Evolutionary conservation across 2,113 vertebrate species (phyloP).

Genomic region (Hippocampus mohnikei): DNA sequence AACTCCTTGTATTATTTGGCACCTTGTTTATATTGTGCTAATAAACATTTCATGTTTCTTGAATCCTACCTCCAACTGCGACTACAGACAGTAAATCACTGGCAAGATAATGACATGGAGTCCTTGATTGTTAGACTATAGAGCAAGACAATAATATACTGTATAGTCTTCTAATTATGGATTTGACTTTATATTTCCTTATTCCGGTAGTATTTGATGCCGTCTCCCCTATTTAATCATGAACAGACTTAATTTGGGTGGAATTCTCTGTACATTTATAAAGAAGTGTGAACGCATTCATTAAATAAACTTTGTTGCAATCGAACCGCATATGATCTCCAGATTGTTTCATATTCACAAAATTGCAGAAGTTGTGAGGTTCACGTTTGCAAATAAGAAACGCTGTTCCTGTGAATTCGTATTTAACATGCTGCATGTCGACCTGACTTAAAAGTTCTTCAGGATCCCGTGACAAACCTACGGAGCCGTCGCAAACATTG

Average conservation of each 20-base stretch:
- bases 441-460: too few species aligned
- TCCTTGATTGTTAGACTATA: neutral
- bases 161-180: neutral
- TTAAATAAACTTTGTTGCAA: constrained; percentile 65
- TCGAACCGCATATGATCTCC: constrained; percentile 9
- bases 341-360: neutral
- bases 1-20: constrained; percentile 28
- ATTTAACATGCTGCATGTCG: neutral
- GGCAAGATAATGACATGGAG: constrained; percentile 34
- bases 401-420: neutral
- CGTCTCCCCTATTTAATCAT: constrained; percentile 37
- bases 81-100: constrained; percentile 37
- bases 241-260: constrained; percentile 48
- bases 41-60: constrained; percentile 45
- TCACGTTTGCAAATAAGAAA: neutral
- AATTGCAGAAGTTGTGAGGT: neutral
- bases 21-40: constrained; percentile 33
- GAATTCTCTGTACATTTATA: constrained; percentile 72
- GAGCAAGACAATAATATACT: neutral
- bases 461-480: too few species aligned
- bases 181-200: constrained; percentile 32
- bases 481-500: too few species aligned
- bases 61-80: constrained; percentile 53
- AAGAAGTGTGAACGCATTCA: constrained; percentile 64
- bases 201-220: constrained; percentile 44